Percentiles rank a stretch among this genome's conserved stretches.
Conservation (phyloP, 2,113 vertebrate species). For the Megatriorchis doriae region DNA sequence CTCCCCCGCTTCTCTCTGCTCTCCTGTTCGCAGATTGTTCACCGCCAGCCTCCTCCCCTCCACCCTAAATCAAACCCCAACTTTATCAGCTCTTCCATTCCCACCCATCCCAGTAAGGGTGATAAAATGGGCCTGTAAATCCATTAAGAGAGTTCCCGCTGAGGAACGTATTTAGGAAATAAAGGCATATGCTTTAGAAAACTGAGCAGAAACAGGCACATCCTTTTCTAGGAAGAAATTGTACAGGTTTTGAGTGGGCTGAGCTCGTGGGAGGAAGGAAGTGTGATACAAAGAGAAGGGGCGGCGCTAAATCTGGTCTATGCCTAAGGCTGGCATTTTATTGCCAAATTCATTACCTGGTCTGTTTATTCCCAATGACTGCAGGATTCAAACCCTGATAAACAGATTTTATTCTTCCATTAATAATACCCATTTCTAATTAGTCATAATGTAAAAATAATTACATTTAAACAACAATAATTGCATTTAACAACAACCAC, state of each 20-base stretch:
- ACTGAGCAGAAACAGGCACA: background rate
- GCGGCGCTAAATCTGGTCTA: constrained; percentile 6
- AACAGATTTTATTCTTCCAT: background rate
- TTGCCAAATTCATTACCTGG: constrained; percentile 25
- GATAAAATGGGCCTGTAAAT: background rate
- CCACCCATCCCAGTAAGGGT: background rate
- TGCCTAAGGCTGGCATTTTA: constrained; percentile 37
- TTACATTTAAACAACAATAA: background rate
- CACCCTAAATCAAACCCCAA: background rate
- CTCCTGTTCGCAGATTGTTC: background rate
- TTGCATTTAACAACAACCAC: background rate
- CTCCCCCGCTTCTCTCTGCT: background rate
- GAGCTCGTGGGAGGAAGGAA: constrained; percentile 30
- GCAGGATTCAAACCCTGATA: background rate
- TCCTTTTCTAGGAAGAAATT: background rate
- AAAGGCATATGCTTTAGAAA: background rate
- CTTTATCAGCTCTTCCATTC: background rate
- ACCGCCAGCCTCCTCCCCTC: background rate
- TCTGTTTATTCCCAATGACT: background rate
- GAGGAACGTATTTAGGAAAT: background rate
- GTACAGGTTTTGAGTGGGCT: constrained; percentile 44
- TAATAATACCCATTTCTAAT: constrained; percentile 19
- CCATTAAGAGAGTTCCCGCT: background rate
- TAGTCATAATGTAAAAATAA: constrained; percentile 23
- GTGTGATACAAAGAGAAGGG: constrained; percentile 24